These are phyloP conservation scores for Phaethon lepturus DNA, from an alignment of 2,113 vertebrate species.

Conservation along the genomic window DNA sequence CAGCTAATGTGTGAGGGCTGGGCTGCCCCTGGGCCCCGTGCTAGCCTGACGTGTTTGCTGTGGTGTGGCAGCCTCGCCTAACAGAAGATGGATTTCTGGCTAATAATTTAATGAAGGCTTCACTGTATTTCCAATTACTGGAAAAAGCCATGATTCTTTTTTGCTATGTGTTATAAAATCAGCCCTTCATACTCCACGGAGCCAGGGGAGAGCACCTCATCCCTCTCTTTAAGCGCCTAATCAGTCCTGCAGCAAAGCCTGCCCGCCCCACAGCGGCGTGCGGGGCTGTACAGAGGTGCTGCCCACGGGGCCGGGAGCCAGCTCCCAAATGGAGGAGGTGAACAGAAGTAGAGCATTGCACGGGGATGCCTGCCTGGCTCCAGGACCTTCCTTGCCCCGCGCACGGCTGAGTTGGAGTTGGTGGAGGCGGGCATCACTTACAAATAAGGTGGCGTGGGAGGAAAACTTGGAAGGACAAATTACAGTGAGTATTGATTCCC, in stretches of 20 bases:
- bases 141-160: slow-evolving; percentile 32
- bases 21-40: background rate
- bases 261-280: rapidly evolving
- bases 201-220: background rate
- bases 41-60: background rate
- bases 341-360: background rate
- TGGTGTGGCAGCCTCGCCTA: background rate
- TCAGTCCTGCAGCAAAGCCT: background rate
- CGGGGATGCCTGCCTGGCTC: background rate
- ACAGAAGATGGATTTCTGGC: slow-evolving; percentile 12
- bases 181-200: background rate
- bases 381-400: background rate
- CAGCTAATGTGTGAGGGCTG: background rate
- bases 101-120: slow-evolving; percentile 52
- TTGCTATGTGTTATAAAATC: slow-evolving; percentile 32
- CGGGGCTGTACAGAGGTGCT: background rate
- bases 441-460: slow-evolving; percentile 1
- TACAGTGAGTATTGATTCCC: slow-evolving; percentile 15
- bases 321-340: background rate
- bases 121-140: slow-evolving; percentile 27
- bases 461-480: slow-evolving; percentile 65
- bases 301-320: rapidly evolving
- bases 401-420: background rate
- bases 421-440: background rate
- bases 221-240: background rate